These are phyloP conservation scores for Chydorus sphaericus DNA, from an alignment of 2,888 invertebrate genomes.

Conservation along the genomic window DNA sequence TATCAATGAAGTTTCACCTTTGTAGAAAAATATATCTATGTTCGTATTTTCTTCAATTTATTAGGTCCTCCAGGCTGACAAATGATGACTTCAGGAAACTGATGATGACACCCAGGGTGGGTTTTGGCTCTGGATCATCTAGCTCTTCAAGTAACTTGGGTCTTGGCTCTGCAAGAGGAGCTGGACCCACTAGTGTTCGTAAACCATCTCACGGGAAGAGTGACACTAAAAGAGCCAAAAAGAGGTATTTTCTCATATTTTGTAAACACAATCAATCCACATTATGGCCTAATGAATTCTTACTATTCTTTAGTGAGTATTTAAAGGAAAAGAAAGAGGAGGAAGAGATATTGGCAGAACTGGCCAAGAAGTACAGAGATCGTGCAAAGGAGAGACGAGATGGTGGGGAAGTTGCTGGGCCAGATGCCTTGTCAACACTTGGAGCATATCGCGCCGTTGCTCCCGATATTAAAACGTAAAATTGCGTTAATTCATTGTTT, in stretches of 20 bases:
- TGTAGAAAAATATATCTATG: no score
- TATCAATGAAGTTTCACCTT: no score
- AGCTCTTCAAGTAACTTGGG: constrained; percentile 18
- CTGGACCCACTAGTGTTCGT: constrained; percentile 25
- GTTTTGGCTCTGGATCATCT: constrained; percentile 26
- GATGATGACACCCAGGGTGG: constrained; percentile 81
- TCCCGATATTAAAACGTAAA: constrained; percentile 80
- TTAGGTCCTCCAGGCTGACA: constrained; percentile 41
- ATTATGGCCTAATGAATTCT: no score
- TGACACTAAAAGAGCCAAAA: constrained; percentile 20
- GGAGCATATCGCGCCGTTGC: constrained; percentile 88
- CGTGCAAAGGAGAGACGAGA: constrained; percentile 80
- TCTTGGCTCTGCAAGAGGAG: constrained; percentile 30
- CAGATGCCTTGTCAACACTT: constrained; percentile 72
- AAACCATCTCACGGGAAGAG: constrained; percentile 19
- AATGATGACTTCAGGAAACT: constrained; percentile 95
- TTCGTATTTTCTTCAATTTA: no score
- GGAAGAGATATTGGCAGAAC: constrained; percentile 82
- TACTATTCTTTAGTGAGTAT: constrained; percentile 47
- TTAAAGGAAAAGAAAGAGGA: constrained; percentile 87
- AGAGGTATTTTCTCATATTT: neutral
- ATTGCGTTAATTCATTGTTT: constrained; percentile 9
- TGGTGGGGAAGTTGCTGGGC: constrained; percentile 42
- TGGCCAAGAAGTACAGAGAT: constrained; percentile 85
- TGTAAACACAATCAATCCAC: neutral